Evolutionary conservation across 2,888 invertebrate genomes (phyloP), one percentile per base, ranked within the genome.

Genomic region (Rugalucina vietnamica): DNA sequence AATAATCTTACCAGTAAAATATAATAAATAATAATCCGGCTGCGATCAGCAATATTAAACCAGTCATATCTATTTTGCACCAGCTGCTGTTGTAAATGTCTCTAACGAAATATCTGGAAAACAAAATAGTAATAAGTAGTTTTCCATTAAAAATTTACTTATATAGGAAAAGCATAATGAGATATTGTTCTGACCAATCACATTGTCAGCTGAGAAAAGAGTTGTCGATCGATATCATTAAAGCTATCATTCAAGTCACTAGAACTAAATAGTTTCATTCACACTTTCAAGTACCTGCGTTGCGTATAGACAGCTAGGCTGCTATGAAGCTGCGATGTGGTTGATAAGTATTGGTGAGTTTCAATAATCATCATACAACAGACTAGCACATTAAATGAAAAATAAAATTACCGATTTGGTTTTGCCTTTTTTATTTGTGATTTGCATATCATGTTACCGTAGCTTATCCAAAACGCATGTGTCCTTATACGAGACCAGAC

Each of bases 1-100:
- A 12, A 12, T 27, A 60, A 60, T 60, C 89, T 86, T 83, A 90
- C 90, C 90, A 84, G 83, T 87, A 88, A 76, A 90, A 90, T 73
- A 84, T 75, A 37, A 77, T 39, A 32, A 84, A 39, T 21, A 84
- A 80, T 65, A 84, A 65, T 71, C 81, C 81, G 27, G 79, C 37
- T 21, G 79, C 32, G 57, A 74, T n/a, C 5, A 76, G 36, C 10
- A 88, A 57, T 43, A 85, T 43, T 29, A 60, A 1, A 27, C 29
- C 27, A 27, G 29, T 29, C 60, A 60, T n/a, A n/a, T n/a, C 24
- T 29, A 60, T 60, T 2, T 60, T 21, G 60, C 24, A 60, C 5
- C 27, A 29, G 3, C 24, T 4, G 5, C 5, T 8, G 5, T 10
- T 29, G 5, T 27, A 5, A 29, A 10, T 24, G 8, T 60, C 29